Evolutionary conservation across 2,113 vertebrate species (phyloP), one percentile per base, ranked within the genome.

Genomic region (Centropus unirufus): DNA sequence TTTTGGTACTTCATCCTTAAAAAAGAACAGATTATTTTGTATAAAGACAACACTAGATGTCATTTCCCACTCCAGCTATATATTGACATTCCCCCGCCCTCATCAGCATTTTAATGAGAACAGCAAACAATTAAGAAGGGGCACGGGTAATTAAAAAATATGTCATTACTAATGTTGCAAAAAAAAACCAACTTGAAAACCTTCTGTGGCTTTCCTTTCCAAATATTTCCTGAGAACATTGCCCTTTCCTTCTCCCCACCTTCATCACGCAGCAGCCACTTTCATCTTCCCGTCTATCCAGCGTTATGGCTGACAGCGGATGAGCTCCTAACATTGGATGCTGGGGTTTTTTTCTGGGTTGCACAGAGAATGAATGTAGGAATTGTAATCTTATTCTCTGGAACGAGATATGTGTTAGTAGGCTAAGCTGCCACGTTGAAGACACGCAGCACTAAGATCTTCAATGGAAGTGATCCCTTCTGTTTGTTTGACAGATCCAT

Each of bases 381-480:
- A 61, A 93, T 81, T 87, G 66, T 44, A 68, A 82, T 94, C 91
- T 89, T 68, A 51, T 52, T 89, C 44, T 82, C 92, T 96, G 58
- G 74, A 89, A 89, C 68, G 9, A 96, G 78, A 91, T 93, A 63
- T 52, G 58, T 95, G 87, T 94, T 91, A 96, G 90, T 96, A 93
- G 93, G 84, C 74, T 94, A 93, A 91, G 44, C 58, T 89, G 74
- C 40, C 1, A 0, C 63, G 39, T 55, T 87, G 90, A 91, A 96
- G 81, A 90, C 63, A 47, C 9, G 52, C 44, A 21, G 73, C 2
- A 4, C 73, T 89, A 74, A 89, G 77, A 81, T 75, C 77, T 74
- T 81, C 55, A 67, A 0, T 51, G 77, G 42, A 89, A 40, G 78
- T 82, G 92, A 95, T 89, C 69, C 80, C 83, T 91, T 81, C 73